Percentiles rank a stretch among this genome's conserved stretches.
Evolutionary conservation across 2,113 vertebrate species (phyloP).

Genomic region (Rhinolophus sinicus): DNA sequence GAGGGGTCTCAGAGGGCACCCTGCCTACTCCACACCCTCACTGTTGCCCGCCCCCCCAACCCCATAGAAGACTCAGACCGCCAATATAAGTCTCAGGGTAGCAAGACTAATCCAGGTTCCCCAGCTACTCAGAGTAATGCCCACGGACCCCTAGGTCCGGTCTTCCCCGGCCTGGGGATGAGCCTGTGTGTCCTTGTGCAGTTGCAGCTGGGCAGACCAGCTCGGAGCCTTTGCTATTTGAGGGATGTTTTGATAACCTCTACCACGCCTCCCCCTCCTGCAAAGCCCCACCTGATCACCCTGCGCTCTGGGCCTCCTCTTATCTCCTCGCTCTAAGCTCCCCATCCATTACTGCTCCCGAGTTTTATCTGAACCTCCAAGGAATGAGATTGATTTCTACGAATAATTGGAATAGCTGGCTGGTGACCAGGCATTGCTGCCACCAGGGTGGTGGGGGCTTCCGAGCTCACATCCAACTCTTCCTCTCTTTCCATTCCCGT

Average conservation of each 20-base stretch:
- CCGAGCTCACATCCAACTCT: not conserved
- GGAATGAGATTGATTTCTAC: conserved; percentile 73
- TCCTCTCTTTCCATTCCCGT: not conserved
- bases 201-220: not conserved
- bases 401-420: conserved; percentile 81
- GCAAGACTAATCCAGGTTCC: not conserved
- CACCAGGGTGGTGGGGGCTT: conserved; percentile 23
- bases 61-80: not conserved
- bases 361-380: conserved; percentile 70
- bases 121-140: not conserved
- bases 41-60: no score
- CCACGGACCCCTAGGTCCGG: not conserved
- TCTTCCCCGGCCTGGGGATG: not conserved
- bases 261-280: not conserved
- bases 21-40: not conserved
- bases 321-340: conserved; percentile 76
- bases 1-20: not conserved
- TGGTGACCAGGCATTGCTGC: conserved; percentile 59
- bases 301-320: conserved; percentile 51
- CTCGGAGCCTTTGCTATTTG: conserved; percentile 63
- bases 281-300: conserved; percentile 66
- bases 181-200: not conserved
- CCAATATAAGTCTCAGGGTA: not conserved
- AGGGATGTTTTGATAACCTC: conserved; percentile 80
- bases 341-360: conserved; percentile 67